Evolutionary conservation across 2,113 vertebrate species (phyloP).

Genomic region (Setophaga kirtlandii): DNA sequence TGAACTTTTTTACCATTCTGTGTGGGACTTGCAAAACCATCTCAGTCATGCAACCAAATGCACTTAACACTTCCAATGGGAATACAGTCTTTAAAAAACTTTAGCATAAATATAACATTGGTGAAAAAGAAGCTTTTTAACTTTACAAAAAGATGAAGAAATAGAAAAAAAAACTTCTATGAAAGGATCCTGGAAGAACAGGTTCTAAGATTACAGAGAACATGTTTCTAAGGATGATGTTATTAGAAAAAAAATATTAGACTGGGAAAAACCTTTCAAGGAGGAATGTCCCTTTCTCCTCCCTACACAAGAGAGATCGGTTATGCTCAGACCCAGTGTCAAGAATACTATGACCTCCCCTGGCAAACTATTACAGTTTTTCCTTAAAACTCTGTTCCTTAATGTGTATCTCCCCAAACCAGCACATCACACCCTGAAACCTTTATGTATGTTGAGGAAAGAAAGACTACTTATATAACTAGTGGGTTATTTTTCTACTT

Average conservation of each 20-base stretch:
- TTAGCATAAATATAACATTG: background rate
- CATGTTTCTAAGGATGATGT: background rate
- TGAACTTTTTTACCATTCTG: background rate
- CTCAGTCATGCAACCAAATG: background rate
- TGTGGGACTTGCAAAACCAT: background rate
- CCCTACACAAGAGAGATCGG: background rate
- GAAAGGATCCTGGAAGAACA: accelerated
- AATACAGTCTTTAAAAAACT: background rate
- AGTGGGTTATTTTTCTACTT: background rate
- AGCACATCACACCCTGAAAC: background rate
- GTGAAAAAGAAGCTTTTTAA: background rate
- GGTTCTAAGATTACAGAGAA: background rate
- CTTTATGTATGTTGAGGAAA: background rate
- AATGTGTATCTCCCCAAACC: background rate
- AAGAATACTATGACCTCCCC: background rate
- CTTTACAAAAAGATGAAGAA: background rate
- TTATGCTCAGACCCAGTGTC: background rate
- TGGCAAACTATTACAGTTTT: background rate
- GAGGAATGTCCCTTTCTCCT: background rate
- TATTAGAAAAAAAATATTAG: background rate
- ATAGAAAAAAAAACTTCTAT: background rate
- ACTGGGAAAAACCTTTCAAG: background rate
- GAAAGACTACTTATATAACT: background rate
- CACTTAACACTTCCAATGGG: background rate
- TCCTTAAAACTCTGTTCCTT: background rate